These are phyloP conservation scores for Onchidella celtica DNA, from an alignment of 2,888 invertebrate genomes.

Conservation along the genomic window DNA sequence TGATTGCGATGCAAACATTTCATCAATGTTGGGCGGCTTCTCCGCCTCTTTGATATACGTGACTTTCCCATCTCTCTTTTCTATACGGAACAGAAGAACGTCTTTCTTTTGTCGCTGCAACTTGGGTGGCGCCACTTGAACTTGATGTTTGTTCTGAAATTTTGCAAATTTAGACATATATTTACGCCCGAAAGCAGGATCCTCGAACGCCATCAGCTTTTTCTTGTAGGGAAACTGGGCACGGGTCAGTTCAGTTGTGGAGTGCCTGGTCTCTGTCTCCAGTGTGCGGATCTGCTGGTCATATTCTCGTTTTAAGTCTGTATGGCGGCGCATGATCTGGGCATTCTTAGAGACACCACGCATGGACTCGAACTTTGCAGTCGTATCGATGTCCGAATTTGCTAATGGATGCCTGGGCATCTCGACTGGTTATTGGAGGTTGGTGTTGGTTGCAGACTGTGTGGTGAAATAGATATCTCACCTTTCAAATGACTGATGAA, in stretches of 20 bases:
- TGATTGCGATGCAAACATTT: not conserved
- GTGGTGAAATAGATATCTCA: too few species aligned
- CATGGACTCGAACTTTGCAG: not conserved
- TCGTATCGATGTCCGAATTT: not conserved
- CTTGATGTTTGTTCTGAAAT: not conserved
- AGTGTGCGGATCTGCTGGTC: not conserved
- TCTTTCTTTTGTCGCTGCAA: not conserved
- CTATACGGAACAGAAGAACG: not conserved
- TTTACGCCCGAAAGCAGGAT: not conserved
- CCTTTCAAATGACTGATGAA: too few species aligned
- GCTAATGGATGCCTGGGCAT: too few species aligned
- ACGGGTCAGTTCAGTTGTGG: not conserved
- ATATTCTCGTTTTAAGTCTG: not conserved
- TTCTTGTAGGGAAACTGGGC: not conserved
- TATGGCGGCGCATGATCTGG: not conserved
- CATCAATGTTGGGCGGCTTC: not conserved
- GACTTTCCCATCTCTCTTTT: not conserved
- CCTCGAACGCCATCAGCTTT: not conserved
- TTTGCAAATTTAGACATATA: not conserved
- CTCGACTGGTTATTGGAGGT: too few species aligned
- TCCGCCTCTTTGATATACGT: not conserved
- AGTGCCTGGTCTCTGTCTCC: not conserved
- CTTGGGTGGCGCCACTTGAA: not conserved
- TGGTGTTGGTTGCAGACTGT: not conserved
- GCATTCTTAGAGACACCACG: not conserved